Evolutionary conservation across 2,113 vertebrate genomes (phyloP), one percentile per base, ranked within the genome.

Genomic region (Laterallus jamaicensis): DNA sequence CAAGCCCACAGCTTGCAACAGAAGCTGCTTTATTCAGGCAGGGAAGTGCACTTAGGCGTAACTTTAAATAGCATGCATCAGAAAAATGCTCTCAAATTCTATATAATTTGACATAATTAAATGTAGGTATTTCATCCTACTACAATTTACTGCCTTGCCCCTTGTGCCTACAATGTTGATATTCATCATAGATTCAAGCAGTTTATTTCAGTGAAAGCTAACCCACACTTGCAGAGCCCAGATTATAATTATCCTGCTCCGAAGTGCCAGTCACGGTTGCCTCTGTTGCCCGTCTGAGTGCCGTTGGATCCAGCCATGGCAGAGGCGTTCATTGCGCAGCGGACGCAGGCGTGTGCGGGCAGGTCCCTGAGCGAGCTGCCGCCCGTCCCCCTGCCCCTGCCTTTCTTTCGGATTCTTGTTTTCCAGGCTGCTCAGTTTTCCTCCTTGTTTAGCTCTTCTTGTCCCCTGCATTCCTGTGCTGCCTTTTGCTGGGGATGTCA

Each of bases 81-180:
- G 96, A 97, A 97, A 97, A 97, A 96, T 96, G 95, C 77, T 70
- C 93, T 97, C 87, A 98, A 98, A 98, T 98, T 98, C 97, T 98
- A 98, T 98, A 95, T 98, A 98, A 98, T 98, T 98, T 98, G 63
- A 88, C 93, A 96, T 98, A 98, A 98, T 98, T 98, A 98, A 98
- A 97, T 96, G 97, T 97, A 98, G 95, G 97, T 98, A 98, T 98
- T 98, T 98, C 97, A 97, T 98, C 89, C 88, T 95, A 80, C 98
- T 98, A 93, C 98, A 98, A 98, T 98, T 98, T 98, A 93, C 97
- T 56, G 90, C 96, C 97, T 96, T 98, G 91, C 96, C 97, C 82
- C 95, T 93, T 97, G 70, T 98, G 97, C 95, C 97, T 98, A 95
- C 97, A 98, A 95, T 98, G 98, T 98, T 95, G 97, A 97, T 96